Evolutionary conservation across 1,140 invertebrate species (phyloP), one percentile per base, ranked within the genome.

Genomic region (Dysdera silvatica): DNA sequence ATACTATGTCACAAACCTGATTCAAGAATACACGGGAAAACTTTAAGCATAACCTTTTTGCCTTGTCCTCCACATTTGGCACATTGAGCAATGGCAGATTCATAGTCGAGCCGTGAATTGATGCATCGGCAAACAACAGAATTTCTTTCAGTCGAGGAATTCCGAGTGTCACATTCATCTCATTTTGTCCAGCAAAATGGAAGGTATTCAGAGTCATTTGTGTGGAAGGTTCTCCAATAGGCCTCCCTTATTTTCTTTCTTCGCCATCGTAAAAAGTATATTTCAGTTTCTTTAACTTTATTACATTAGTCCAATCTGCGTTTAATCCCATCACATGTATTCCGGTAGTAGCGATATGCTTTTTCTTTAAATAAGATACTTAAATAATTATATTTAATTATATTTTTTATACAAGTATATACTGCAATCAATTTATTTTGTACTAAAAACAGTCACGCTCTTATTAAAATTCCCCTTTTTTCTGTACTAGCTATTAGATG

Each of bases 121-220:
- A 87, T 14, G 84, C 85, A 1, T 89, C 89, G 0, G 93, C 94
- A 67, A 90, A 87, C 92, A 98, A 97, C 0, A 99, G 78, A 37
- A 99, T 95, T 82, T 99, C 97, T 71, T 94, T 80, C 2, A 99
- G 78, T 70, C 96, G 83, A 0, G 95, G 96, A 68, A 98, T 97
- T 82, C 91, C 95, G 0, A 98, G 80, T 0, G 97, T 99, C 0
- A 99, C 95, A 77, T 99, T 99, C 94, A 99, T 98, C 77, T 99
- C 97, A 81, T 95, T 95, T 79, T 94, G 84, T 75, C 97, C 97
- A 69, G 97, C 95, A 79, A 98, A 98, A 75, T 99, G 97, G 78
- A 99, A 99, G 31, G 97, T 99, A 72, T 99, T 99, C 65, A 99
- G 76, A 70, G 96, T 99, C 96, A 99, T 98, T 80, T 99, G 96